Evolutionary conservation across 2,113 vertebrate genomes (phyloP).

Genomic region (Desmodus rotundus): DNA sequence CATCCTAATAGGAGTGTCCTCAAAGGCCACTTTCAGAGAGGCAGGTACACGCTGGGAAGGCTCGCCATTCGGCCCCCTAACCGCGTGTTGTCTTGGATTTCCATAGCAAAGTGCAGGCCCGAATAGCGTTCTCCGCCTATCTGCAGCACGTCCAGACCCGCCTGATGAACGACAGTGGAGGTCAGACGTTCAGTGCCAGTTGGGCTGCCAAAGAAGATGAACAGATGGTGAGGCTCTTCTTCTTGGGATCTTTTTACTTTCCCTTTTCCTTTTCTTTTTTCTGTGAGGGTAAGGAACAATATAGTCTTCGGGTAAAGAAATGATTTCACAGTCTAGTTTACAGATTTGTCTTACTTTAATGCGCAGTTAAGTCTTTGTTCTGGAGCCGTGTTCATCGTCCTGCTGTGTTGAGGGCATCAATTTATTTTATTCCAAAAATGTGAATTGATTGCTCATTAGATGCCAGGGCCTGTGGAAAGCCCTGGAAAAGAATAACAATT

Average conservation of each 20-base stretch:
- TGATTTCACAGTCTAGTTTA: background rate
- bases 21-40: background rate
- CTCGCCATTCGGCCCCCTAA: constrained; percentile 16
- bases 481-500: background rate
- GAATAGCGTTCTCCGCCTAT: constrained; percentile 93
- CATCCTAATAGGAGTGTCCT: background rate
- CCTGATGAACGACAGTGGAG: constrained; percentile 85
- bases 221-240: constrained; percentile 90
- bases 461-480: background rate
- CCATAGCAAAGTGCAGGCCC: constrained; percentile 94
- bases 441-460: background rate
- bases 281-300: background rate
- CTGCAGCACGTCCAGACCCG: constrained; percentile 92
- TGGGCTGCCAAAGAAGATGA: constrained; percentile 90
- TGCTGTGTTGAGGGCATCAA: background rate
- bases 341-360: constrained; percentile 20
- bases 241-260: constrained; percentile 15
- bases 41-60: background rate
- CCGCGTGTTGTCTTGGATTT: constrained; percentile 59
- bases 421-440: constrained; percentile 13
- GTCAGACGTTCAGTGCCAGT: constrained; percentile 78
- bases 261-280: background rate
- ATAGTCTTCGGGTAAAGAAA: background rate
- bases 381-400: background rate
- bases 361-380: background rate